Base-by-base conservation (phyloP, 2,888 invertebrate species). In the Silvanus unidentatus region DNA sequence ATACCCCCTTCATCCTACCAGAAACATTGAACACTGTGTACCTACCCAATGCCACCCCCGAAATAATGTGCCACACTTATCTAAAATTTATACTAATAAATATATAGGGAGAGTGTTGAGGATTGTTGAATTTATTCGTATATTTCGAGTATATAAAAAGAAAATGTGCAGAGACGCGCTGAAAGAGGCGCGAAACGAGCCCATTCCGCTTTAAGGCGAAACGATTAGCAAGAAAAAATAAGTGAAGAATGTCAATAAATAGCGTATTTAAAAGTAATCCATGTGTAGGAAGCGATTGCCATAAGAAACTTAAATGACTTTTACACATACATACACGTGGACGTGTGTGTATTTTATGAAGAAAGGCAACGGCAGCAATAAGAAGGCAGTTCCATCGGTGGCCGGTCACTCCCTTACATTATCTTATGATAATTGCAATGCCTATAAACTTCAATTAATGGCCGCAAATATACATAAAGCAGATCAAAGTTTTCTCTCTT, bases 1-100 rank as follows among this genome's bases (percentile, higher is more conserved):
- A 78, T 78, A 79, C 78, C 78, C 22, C 79, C 78, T 78, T 77
- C 78, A 77, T 77, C 78, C 77, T 77, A 78, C 77, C 66, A 62
- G 66, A 58, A 67, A 66, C 65, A 65, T 64, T 60, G 64, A 66
- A 68, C 67, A 65, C 64, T 66, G 65, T 65, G 66, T 65, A 37
- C n/a, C n/a, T n/a, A n/a, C 37, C 63, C 62, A 63, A 60, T 60
- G 59, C 60, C 61, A 54, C 60, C 61, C n/a, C 58, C 76, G 75
- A 75, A 37, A 37, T 37, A 37, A 37, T 37, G 37, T 15, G 5
- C 22, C 22, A 37, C 14, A 37, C 37, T 37, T 37, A 37, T 37
- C n/a, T n/a, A n/a, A n/a, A n/a, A n/a, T n/a, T n/a, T n/a, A n/a
- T n/a, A n/a, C n/a, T n/a, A n/a, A n/a, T n/a, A n/a, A n/a, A n/a